A percentile compares a stretch with the other conserved stretches of the same genome.
phyloP scores from a whole-genome alignment of 1,140 invertebrate genomes.

The Metopolophium dirhodum region DNA sequence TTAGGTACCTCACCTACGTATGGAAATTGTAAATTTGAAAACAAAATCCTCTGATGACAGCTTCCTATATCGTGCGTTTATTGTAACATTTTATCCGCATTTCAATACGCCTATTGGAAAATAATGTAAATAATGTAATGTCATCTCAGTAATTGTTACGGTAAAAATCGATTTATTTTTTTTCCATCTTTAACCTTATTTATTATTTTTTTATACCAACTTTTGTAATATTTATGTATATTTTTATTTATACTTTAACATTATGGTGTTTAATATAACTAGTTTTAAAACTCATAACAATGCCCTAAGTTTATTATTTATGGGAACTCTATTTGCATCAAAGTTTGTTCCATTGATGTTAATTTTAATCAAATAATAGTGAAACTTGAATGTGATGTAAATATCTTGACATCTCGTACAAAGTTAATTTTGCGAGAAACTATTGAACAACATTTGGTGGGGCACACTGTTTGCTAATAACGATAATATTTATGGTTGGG shows the following conservation, averaged over 20 bases:
- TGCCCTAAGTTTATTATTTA: background rate
- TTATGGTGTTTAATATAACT: slow-evolving; percentile 7
- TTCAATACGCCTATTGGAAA: background rate
- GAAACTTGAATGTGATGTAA: background rate
- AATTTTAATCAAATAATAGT: background rate
- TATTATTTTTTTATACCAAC: background rate
- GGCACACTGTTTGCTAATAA: background rate
- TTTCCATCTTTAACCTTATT: background rate
- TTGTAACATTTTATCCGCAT: background rate
- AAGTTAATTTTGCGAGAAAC: background rate
- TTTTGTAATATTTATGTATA: slow-evolving; percentile 3
- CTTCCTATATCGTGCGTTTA: background rate
- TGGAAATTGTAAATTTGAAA: background rate
- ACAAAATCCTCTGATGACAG: background rate
- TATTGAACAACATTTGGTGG: background rate
- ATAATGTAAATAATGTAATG: background rate
- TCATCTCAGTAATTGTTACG: background rate
- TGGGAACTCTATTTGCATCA: background rate
- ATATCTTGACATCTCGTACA: background rate
- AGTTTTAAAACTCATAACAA: background rate
- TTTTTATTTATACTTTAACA: slow-evolving; percentile 8
- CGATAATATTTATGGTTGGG: background rate
- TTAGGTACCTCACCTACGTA: no score
- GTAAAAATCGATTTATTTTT: background rate
- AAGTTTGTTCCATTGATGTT: background rate